Percentiles rank a stretch among this genome's conserved stretches.
Conservation (phyloP, 1,140 invertebrate species). For the Cyclargus thomasi region DNA sequence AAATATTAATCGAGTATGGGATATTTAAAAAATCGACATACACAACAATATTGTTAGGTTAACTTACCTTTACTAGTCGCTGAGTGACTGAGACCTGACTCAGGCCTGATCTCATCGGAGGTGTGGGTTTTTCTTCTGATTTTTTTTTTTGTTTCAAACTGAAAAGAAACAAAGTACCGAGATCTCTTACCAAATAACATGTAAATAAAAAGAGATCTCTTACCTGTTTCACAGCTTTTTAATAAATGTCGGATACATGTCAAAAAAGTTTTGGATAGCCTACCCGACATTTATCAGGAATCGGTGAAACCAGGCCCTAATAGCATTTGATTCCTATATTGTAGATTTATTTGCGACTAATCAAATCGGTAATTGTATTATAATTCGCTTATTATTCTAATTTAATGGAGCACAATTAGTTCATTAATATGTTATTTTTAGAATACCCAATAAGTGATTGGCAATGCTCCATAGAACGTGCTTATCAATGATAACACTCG, state of each 20-base stretch:
- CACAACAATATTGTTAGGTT: background rate
- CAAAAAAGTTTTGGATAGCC: no score
- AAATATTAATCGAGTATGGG: background rate
- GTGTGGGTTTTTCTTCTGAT: background rate
- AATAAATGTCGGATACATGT: no score
- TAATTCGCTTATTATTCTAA: background rate
- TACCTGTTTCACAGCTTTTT: no score
- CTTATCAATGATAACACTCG: conserved; percentile 4
- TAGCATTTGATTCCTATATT: no score
- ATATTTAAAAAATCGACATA: background rate
- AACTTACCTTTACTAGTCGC: background rate
- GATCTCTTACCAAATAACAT: no score
- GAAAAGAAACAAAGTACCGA: background rate
- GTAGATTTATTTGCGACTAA: no score
- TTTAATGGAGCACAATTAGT: background rate
- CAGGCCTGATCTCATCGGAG: background rate
- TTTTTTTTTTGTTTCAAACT: background rate
- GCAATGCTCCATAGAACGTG: background rate
- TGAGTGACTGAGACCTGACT: background rate
- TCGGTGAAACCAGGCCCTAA: no score
- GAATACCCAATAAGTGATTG: background rate
- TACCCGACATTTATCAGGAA: no score
- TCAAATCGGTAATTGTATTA: no score
- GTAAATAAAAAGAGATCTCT: no score
- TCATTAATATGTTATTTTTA: background rate